Conservation (phyloP, 2,888 invertebrate species). For the Sarcophaga rosellei region DNA sequence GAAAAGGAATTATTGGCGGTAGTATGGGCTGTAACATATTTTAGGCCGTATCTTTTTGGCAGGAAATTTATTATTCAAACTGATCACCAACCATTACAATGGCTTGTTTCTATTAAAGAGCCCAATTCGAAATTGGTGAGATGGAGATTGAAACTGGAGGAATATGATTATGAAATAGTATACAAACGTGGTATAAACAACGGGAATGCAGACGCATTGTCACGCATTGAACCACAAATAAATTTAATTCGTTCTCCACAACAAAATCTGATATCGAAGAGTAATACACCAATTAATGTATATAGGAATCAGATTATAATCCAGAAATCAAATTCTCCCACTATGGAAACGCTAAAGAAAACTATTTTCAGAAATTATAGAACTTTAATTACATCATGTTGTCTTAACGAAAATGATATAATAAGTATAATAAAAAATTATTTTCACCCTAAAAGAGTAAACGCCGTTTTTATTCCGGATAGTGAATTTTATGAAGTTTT, state of each 20-base stretch:
- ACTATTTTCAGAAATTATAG: constrained; percentile 2
- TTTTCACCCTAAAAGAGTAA: constrained; percentile 1
- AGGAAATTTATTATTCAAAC: no score
- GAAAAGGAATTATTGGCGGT: no score
- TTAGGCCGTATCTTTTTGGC: no score
- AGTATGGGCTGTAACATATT: no score
- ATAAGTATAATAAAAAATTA: constrained; percentile 11
- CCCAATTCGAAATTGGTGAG: no score
- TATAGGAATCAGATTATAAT: constrained; percentile 18
- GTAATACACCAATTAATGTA: constrained; percentile 5
- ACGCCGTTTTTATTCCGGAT: background rate
- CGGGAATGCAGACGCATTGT: background rate
- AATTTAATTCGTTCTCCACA: background rate
- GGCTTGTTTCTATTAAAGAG: no score
- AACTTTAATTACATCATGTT: background rate
- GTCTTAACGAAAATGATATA: background rate
- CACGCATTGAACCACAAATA: background rate
- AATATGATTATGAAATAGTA: no score
- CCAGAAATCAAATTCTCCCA: background rate
- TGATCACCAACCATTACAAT: no score
- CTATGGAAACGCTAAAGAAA: background rate
- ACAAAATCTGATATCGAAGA: background rate
- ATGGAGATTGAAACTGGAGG: no score
- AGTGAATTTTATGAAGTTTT: background rate
- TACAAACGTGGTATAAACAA: no score